Conservation (phyloP, 2,888 invertebrate species). For the Caenorhabditis sp. region DNA sequence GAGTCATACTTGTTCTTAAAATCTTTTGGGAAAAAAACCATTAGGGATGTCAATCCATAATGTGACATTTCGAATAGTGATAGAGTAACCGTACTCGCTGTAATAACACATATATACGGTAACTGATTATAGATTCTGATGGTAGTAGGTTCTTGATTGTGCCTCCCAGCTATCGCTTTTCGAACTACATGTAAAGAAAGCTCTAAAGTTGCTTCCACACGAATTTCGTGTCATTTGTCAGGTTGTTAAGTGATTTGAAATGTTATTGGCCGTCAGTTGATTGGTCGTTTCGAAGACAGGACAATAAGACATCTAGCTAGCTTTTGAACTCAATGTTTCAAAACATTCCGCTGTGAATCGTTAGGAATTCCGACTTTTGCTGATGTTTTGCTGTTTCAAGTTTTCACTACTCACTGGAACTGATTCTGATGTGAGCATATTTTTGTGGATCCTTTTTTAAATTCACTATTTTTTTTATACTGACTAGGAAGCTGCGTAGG, state of each 20-base stretch:
- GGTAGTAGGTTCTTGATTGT: too few relatives aligned
- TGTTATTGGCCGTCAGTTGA: slow-evolving; percentile 28
- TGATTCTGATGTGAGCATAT: too few relatives aligned
- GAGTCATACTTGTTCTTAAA: neutral
- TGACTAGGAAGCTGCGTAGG: neutral
- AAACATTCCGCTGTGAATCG: neutral
- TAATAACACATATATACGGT: too few relatives aligned
- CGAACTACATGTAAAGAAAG: neutral
- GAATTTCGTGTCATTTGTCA: slow-evolving; percentile 21
- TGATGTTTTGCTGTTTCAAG: too few relatives aligned
- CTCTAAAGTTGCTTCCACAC: slow-evolving; percentile 1
- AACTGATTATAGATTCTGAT: too few relatives aligned
- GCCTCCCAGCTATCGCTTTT: neutral
- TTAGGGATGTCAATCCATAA: too few relatives aligned
- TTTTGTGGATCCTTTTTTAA: too few relatives aligned
- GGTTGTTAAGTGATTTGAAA: slow-evolving; percentile 24
- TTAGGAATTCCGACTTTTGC: too few relatives aligned
- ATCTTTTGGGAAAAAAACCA: neutral
- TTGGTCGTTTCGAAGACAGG: neutral
- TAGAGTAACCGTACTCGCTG: too few relatives aligned
- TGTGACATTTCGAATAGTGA: too few relatives aligned
- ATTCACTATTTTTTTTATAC: too few relatives aligned
- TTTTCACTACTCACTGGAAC: too few relatives aligned
- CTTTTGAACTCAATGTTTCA: neutral
- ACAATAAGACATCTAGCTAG: slow-evolving; percentile 4